These are phyloP conservation scores for Entomyzon cyanotis DNA, from an alignment of 2,113 vertebrate genomes.

Conservation along the genomic window DNA sequence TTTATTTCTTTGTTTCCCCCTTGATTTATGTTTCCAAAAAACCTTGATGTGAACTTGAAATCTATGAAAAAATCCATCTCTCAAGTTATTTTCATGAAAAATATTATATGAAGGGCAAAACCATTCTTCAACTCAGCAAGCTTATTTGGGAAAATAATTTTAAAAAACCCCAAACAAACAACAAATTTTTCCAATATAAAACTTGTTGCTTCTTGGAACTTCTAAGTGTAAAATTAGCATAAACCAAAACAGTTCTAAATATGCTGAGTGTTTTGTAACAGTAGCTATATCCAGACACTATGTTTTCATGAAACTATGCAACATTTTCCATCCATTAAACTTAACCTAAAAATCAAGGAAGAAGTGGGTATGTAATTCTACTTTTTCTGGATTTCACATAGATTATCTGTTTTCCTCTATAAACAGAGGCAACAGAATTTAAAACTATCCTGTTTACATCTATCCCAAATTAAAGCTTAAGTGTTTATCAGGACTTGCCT, in stretches of 20 bases:
- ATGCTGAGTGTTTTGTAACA: not conserved
- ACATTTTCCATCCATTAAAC: not conserved
- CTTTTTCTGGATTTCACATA: not conserved
- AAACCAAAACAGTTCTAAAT: not conserved
- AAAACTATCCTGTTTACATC: not conserved
- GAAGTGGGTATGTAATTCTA: not conserved
- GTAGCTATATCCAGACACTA: not conserved
- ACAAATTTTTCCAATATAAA: not conserved
- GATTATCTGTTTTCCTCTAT: not conserved
- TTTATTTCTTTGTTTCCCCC: not conserved
- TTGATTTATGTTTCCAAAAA: not conserved
- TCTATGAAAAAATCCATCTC: not conserved
- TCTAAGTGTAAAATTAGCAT: not conserved
- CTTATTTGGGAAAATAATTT: not conserved
- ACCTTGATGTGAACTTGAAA: accelerated
- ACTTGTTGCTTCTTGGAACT: not conserved
- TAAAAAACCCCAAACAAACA: not conserved
- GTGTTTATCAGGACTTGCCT: not conserved
- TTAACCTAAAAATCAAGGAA: not conserved
- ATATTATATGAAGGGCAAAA: not conserved
- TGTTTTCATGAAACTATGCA: not conserved
- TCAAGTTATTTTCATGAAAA: not conserved
- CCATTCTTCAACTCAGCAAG: not conserved
- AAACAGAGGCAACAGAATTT: not conserved
- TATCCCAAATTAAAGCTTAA: not conserved